Base-by-base conservation (phyloP, 2,113 vertebrate genomes). In the Notothenia rossii region DNA sequence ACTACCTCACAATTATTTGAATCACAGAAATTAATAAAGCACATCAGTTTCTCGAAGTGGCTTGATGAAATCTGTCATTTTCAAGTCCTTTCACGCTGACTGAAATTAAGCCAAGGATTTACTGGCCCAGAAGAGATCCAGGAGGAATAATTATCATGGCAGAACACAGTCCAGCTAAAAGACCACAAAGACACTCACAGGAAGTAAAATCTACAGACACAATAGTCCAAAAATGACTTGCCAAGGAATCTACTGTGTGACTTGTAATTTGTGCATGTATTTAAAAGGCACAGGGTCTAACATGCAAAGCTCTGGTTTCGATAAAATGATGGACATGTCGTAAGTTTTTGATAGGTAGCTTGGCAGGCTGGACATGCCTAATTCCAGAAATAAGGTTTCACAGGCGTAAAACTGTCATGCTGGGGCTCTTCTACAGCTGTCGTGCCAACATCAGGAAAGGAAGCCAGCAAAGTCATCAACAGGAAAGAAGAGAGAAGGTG, bases 401-500 rank as follows among this genome's bases (percentile, higher is more conserved):
- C 63, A 8, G 20, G 29, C 22, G 59, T 13, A 64, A 60, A 60
- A 72, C 8, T 82, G 2, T 82, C 79, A 89, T 83, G 82, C 86
- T 79, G 61, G 70, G 76, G 59, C 51, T 84, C 63, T 74, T 81
- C 62, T 55, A 53, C 61, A 43, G 60, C 11, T 14, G 68, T 56
- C 2, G 29, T 75, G 84, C 75, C 72, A 81, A 88, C 58, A 79
- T 63, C 53, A 72, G 74, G 62, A 82, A 81, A 85, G 84, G 40
- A 89, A 77, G 62, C 74, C 75, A 86, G 75, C 66, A 82, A 56
- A 81, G 61, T 84, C 74, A 83, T 79, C 36, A 69, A 64, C 82
- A 69, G 59, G 66, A 73, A 74, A 33, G 17, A 75, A 54, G 65
- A 79, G 65, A 71, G 61, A 69, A 79, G 45, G 66, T 69, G 77